Conservation (phyloP, 2,888 invertebrate genomes). For the Nowickia ferox region DNA sequence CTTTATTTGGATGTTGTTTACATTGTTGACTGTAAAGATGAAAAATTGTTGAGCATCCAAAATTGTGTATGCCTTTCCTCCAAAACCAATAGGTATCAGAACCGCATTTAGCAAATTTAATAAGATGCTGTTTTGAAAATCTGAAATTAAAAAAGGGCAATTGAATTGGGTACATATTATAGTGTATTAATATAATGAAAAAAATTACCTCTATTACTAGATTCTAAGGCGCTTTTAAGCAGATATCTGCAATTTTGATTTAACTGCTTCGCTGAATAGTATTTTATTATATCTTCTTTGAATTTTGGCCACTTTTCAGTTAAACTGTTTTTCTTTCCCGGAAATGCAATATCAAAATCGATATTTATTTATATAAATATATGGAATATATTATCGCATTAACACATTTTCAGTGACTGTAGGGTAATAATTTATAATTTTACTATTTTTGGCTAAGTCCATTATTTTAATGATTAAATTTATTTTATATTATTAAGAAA, state of each 20-base stretch:
- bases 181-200: neutral
- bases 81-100: slow-evolving; percentile 37
- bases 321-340: slow-evolving; percentile 4
- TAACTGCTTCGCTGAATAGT: slow-evolving; percentile 2
- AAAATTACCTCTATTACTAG: slow-evolving; percentile 29
- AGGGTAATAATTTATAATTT: too few relatives aligned
- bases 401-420: too few relatives aligned
- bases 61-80: slow-evolving; percentile 36
- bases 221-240: neutral
- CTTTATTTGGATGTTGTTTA: slow-evolving; percentile 25
- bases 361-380: slow-evolving; percentile 28
- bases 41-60: slow-evolving; percentile 46
- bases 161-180: neutral
- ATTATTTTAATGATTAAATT: too few relatives aligned
- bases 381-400: slow-evolving; percentile 3
- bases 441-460: too few relatives aligned
- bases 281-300: slow-evolving; percentile 13
- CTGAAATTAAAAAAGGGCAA: slow-evolving; percentile 15
- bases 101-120: slow-evolving; percentile 48
- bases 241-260: slow-evolving; percentile 5
- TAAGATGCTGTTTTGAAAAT: slow-evolving; percentile 39
- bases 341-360: slow-evolving; percentile 15
- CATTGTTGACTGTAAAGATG: slow-evolving; percentile 2
- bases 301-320: slow-evolving; percentile 11
- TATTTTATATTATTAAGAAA: too few relatives aligned